These are phyloP conservation scores for Oxyscelio sp. DNA, from an alignment of 2,888 invertebrate species.

Conservation along the genomic window DNA sequence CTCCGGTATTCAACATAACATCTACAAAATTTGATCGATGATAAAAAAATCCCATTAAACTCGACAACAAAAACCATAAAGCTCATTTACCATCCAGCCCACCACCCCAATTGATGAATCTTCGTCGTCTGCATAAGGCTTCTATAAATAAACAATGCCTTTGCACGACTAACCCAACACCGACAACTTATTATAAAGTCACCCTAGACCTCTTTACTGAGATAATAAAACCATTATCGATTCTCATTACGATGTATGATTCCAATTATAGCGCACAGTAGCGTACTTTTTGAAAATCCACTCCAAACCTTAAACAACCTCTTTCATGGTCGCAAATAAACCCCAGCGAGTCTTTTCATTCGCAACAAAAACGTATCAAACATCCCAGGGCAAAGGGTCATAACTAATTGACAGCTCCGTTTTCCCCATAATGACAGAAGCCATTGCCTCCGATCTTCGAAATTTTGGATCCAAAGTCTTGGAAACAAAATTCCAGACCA, in stretches of 20 bases:
- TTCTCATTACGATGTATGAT: constrained; percentile 53
- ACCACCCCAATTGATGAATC: constrained; percentile 6
- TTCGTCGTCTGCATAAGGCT: not conserved
- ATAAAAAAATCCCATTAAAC: not conserved
- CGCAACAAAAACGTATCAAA: constrained; percentile 40
- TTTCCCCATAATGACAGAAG: not conserved
- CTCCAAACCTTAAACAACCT: not conserved
- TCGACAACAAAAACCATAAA: constrained; percentile 2
- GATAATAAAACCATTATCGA: constrained; percentile 62
- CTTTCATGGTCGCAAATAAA: constrained; percentile 27
- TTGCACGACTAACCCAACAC: constrained; percentile 23
- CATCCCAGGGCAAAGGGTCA: constrained; percentile 28
- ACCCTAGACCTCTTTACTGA: constrained; percentile 61
- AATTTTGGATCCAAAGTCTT: too few species aligned
- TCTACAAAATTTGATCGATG: too few species aligned
- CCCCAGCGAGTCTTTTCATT: not conserved
- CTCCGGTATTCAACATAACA: not conserved
- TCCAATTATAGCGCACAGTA: constrained; percentile 58
- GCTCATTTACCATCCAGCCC: constrained; percentile 3
- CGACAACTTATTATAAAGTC: constrained; percentile 59
- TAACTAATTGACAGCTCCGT: constrained; percentile 40
- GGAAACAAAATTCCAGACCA: too few species aligned
- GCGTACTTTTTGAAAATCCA: constrained; percentile 45
- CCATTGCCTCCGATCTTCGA: too few species aligned
- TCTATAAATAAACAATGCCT: constrained; percentile 57